These are phyloP conservation scores for Drosophila burlai DNA, from an alignment of 1,140 invertebrate species.

Conservation along the genomic window DNA sequence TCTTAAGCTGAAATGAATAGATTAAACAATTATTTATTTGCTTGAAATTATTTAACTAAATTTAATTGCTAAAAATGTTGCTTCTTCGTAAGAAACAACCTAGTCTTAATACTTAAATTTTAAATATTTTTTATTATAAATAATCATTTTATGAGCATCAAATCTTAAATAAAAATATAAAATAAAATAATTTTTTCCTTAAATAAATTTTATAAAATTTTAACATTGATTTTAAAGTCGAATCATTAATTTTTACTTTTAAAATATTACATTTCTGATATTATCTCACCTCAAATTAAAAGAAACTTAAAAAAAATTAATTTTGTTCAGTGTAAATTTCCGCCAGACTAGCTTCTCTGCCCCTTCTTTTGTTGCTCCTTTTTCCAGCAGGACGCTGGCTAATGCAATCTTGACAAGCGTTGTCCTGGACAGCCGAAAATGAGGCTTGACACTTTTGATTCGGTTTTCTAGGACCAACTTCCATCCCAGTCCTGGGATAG, in stretches of 20 bases:
- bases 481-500: neutral
- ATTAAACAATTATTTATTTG: too few relatives aligned
- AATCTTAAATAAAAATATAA: too few relatives aligned
- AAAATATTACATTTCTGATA: neutral
- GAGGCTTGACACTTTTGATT: conserved; percentile 81
- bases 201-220: too few relatives aligned
- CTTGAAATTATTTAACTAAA: too few relatives aligned
- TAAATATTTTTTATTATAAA: too few relatives aligned
- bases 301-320: too few relatives aligned
- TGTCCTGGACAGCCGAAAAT: conserved; percentile 65
- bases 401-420: conserved; percentile 78
- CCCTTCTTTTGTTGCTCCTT: neutral
- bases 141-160: too few relatives aligned
- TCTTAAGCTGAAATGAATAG: neutral
- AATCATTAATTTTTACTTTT: rapidly evolving
- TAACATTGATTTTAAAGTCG: too few relatives aligned
- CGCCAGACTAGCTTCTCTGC: neutral
- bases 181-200: too few relatives aligned
- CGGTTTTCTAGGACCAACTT: conserved; percentile 47
- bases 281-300: neutral
- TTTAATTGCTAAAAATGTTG: too few relatives aligned
- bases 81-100: too few relatives aligned
- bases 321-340: conserved; percentile 4
- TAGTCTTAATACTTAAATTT: too few relatives aligned
- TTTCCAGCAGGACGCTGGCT: conserved; percentile 42